Percentiles rank a stretch among this genome's conserved stretches.
These are phyloP conservation scores for Dinocampus coccinellae DNA, from an alignment of 2,888 invertebrate species.

Conservation along the genomic window DNA sequence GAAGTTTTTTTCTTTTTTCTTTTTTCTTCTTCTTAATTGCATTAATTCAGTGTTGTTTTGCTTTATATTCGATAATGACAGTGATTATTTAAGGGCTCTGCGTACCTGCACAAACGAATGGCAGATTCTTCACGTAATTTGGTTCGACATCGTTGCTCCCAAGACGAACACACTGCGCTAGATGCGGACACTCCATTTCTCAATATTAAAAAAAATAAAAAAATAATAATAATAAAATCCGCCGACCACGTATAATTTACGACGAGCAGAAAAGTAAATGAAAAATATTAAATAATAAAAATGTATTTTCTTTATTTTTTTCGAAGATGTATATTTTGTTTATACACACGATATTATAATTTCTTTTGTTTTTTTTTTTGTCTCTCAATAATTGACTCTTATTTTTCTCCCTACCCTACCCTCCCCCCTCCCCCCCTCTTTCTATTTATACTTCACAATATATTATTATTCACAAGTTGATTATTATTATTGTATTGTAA, in stretches of 20 bases:
- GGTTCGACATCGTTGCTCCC: slow-evolving; percentile 62
- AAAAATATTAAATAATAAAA: slow-evolving; percentile 7
- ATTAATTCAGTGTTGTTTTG: neutral
- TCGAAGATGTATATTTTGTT: neutral
- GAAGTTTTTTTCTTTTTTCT: neutral
- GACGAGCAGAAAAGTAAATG: slow-evolving; percentile 21
- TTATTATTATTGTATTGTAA: neutral
- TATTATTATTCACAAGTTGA: neutral
- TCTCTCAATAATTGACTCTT: too few species aligned
- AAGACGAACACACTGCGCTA: slow-evolving; percentile 74
- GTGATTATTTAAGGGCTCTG: slow-evolving; percentile 17
- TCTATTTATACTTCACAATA: too few species aligned
- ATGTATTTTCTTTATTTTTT: neutral
- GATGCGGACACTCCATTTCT: slow-evolving; percentile 79
- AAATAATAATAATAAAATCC: too few species aligned
- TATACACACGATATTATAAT: too few species aligned
- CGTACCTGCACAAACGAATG: slow-evolving; percentile 75
- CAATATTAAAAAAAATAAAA: too few species aligned
- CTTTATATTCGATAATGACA: slow-evolving; percentile 9
- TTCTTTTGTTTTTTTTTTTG: too few species aligned
- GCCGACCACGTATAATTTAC: too few species aligned
- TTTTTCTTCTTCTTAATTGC: slow-evolving; percentile 9
- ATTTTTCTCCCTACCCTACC: too few species aligned
- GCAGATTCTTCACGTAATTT: slow-evolving; percentile 72
- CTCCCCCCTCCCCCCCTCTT: too few species aligned